These are phyloP conservation scores for Agelas oroides DNA, from an alignment of 37 sponge, comb jelly and placozoan species.

Conservation along the genomic window DNA sequence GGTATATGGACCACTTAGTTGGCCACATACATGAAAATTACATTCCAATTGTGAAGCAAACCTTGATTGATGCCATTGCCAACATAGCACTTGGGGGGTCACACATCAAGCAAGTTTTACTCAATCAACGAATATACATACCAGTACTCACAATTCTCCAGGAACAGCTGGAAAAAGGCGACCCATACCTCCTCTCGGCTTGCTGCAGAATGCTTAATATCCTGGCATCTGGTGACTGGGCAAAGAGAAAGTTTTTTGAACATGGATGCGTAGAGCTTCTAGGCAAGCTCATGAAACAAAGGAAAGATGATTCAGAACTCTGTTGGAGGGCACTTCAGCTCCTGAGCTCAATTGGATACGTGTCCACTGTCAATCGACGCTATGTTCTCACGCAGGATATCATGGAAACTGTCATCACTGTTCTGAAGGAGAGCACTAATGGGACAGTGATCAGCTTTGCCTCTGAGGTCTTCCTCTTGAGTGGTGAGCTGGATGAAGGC, in stretches of 20 bases:
- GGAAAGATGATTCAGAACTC: conserved; percentile 47
- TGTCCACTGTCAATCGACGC: conserved; percentile 58
- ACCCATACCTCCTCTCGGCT: conserved; percentile 55
- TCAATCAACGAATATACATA: conserved; percentile 37
- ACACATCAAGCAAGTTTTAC: conserved; percentile 59
- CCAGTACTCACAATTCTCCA: conserved; percentile 33
- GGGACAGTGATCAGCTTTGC: conserved; percentile 71
- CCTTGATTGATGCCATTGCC: conserved; percentile 70
- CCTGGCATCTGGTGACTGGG: conserved; percentile 73
- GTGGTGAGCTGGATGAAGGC: conserved; percentile 65
- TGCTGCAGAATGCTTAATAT: conserved; percentile 84
- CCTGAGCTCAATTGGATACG: conserved; percentile 75
- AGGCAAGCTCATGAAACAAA: conserved; percentile 28
- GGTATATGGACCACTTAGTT: conserved; percentile 49
- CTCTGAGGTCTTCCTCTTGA: conserved; percentile 56
- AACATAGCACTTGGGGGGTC: conserved; percentile 80
- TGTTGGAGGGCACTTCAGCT: conserved; percentile 73
- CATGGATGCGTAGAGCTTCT: conserved; percentile 50
- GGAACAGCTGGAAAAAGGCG: conserved; percentile 8
- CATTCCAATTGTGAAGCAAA: conserved; percentile 13
- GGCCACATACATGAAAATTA: conserved; percentile 16
- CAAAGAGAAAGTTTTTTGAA: conserved; percentile 70
- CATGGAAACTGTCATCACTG: conserved; percentile 12
- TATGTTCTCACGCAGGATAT: conserved; percentile 53
- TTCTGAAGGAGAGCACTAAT: conserved; percentile 42